Percentiles rank a stretch among this genome's conserved stretches.
These are phyloP conservation scores for Matsumyia berberina DNA, from an alignment of 2,888 invertebrate species.

Conservation along the genomic window DNA sequence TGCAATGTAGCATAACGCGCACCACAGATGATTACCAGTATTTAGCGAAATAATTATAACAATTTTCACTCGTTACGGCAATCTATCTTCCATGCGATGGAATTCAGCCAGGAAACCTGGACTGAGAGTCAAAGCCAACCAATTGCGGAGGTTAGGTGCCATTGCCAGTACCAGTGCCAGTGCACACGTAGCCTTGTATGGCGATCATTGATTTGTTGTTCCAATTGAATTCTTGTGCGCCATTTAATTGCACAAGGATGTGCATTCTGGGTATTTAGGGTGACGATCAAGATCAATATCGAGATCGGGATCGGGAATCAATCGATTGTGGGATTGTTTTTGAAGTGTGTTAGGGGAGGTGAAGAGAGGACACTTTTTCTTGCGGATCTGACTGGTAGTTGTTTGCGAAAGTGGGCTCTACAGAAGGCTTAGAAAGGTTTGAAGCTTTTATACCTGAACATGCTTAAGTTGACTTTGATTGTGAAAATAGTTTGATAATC, in stretches of 20 bases:
- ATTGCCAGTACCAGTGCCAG: too few species aligned
- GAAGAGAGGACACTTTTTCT: not conserved
- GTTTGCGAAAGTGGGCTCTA: too few species aligned
- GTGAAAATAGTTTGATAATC: too few species aligned
- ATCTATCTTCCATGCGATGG: conserved; percentile 58
- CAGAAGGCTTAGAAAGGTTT: too few species aligned
- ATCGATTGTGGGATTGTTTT: conserved; percentile 46
- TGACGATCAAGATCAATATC: conserved; percentile 35
- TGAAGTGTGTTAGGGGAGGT: conserved; percentile 51
- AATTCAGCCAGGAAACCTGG: conserved; percentile 46
- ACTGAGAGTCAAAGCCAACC: not conserved
- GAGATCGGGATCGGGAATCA: conserved; percentile 41
- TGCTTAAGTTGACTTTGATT: too few species aligned
- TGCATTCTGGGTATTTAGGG: conserved; percentile 66
- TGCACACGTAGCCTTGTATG: conserved; percentile 68
- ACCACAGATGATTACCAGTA: conserved; percentile 73
- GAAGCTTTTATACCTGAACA: too few species aligned
- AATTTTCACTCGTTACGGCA: conserved; percentile 76
- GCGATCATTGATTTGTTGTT: conserved; percentile 74
- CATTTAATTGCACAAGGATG: conserved; percentile 76
- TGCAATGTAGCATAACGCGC: conserved; percentile 68
- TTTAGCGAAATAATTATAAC: conserved; percentile 76
- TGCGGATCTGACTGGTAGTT: too few species aligned
- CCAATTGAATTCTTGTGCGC: conserved; percentile 74
- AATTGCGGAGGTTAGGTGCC: too few species aligned